Evolutionary conservation across 2,113 vertebrate species (phyloP).

Genomic region (Paralichthys olivaceus): DNA sequence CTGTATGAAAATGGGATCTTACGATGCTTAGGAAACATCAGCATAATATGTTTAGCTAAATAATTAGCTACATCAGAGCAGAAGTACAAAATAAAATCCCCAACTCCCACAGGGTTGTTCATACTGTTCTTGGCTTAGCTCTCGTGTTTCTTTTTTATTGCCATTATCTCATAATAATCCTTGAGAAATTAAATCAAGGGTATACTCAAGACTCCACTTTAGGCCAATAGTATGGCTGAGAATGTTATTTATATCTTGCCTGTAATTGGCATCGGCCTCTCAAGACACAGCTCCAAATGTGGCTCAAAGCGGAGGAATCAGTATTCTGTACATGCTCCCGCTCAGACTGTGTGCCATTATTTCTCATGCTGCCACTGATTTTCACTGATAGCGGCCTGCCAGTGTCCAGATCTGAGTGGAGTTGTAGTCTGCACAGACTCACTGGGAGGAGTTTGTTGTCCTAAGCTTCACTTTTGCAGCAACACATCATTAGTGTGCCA

Average conservation of each 20-base stretch:
- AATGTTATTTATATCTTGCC: slow-evolving; percentile 7
- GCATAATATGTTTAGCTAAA: not conserved
- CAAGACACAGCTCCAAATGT: slow-evolving; percentile 22
- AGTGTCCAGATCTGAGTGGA: slow-evolving; percentile 55
- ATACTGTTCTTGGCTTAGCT: not conserved
- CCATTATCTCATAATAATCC: slow-evolving; percentile 4
- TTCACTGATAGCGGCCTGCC: slow-evolving; percentile 38
- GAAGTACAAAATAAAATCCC: slow-evolving; percentile 18
- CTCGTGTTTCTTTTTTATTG: slow-evolving; percentile 2
- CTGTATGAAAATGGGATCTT: slow-evolving; percentile 1
- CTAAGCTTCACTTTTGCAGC: slow-evolving; percentile 62
- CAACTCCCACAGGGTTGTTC: not conserved
- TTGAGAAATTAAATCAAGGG: slow-evolving; percentile 7
- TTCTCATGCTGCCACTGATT: slow-evolving; percentile 52
- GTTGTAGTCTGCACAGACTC: slow-evolving; percentile 54
- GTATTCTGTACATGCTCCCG: slow-evolving; percentile 38
- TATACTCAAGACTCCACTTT: slow-evolving; percentile 6
- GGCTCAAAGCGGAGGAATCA: slow-evolving; percentile 28
- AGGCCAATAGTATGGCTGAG: slow-evolving; percentile 15
- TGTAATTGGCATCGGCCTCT: slow-evolving; percentile 22
- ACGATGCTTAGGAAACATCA: slow-evolving; percentile 11
- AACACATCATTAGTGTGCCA: slow-evolving; percentile 72
- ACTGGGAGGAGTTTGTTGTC: slow-evolving; percentile 75
- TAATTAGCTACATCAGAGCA: not conserved
- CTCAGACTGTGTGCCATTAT: slow-evolving; percentile 40